Evolutionary conservation across 1,140 invertebrate species (phyloP).

Genomic region (Philaenus spumarius): DNA sequence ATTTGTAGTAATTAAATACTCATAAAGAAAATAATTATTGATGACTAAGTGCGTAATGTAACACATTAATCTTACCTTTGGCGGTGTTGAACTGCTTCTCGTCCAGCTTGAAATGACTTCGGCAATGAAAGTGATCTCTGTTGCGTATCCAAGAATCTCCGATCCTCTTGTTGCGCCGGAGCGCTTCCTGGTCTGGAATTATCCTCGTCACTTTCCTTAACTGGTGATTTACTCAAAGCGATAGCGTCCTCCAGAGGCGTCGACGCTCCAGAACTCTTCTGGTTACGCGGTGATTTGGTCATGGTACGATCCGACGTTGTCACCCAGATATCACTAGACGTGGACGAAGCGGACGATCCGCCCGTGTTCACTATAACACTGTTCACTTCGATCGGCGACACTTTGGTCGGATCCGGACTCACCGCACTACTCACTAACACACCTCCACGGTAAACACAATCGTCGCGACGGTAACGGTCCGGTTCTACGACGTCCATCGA

Average conservation of each 20-base stretch:
- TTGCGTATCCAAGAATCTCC: conserved; percentile 40
- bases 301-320: conserved; percentile 46
- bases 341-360: conserved; percentile 44
- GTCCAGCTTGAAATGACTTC: conserved; percentile 46
- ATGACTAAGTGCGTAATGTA: too few species aligned
- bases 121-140: conserved; percentile 55
- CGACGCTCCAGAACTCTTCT: conserved; percentile 10
- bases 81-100: background rate
- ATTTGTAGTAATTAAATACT: too few species aligned
- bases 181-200: conserved; percentile 45
- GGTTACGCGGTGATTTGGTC: conserved; percentile 29
- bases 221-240: conserved; percentile 2
- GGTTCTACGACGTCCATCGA: conserved; percentile 10
- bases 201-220: conserved; percentile 7
- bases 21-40: too few species aligned
- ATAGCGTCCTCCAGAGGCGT: conserved; percentile 16
- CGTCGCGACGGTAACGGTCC: background rate
- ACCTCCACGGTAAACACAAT: conserved; percentile 4
- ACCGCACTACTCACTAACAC: conserved; percentile 16
- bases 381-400: conserved; percentile 40
- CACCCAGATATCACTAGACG: conserved; percentile 48
- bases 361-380: conserved; percentile 33
- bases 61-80: too few species aligned
- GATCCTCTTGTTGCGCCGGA: conserved; percentile 38
- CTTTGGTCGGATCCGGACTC: conserved; percentile 31